A percentile compares a stretch with the other conserved stretches of the same genome.
These are phyloP conservation scores for Drosophila sproati DNA, from an alignment of 1,140 invertebrate species.

Conservation along the genomic window DNA sequence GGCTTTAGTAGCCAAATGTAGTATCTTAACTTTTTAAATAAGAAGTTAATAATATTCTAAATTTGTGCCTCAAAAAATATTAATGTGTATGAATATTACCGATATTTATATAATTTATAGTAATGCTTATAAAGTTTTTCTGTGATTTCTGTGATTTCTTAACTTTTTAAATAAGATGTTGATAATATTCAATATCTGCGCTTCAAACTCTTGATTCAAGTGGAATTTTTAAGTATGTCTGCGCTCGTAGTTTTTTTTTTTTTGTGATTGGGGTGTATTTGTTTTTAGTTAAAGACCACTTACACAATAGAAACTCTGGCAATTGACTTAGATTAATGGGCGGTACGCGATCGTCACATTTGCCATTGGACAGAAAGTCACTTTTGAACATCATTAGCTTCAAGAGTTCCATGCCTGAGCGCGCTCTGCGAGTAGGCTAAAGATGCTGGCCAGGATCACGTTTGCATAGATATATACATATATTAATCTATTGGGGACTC, in stretches of 20 bases:
- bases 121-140: no score
- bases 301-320: conserved; percentile 90
- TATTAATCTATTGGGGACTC: neutral
- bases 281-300: conserved; percentile 50
- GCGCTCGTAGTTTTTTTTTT: neutral
- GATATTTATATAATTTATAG: no score
- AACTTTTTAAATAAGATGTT: no score
- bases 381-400: conserved; percentile 85
- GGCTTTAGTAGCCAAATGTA: no score
- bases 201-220: neutral
- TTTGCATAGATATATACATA: neutral
- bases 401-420: conserved; percentile 80
- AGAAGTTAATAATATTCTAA: no score
- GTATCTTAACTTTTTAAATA: no score
- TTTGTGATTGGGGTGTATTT: neutral
- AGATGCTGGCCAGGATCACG: conserved; percentile 4
- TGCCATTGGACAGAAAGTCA: conserved; percentile 84
- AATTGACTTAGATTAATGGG: conserved; percentile 90
- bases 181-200: no score
- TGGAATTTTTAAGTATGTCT: neutral
- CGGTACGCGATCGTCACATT: conserved; percentile 86
- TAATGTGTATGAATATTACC: no score
- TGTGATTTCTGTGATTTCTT: no score
- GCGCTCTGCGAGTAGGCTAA: neutral
- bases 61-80: no score